Percentiles rank a stretch among this genome's conserved stretches.
Conservation (phyloP, 2,797 vertebrate species). For the Alectoris magna region DNA sequence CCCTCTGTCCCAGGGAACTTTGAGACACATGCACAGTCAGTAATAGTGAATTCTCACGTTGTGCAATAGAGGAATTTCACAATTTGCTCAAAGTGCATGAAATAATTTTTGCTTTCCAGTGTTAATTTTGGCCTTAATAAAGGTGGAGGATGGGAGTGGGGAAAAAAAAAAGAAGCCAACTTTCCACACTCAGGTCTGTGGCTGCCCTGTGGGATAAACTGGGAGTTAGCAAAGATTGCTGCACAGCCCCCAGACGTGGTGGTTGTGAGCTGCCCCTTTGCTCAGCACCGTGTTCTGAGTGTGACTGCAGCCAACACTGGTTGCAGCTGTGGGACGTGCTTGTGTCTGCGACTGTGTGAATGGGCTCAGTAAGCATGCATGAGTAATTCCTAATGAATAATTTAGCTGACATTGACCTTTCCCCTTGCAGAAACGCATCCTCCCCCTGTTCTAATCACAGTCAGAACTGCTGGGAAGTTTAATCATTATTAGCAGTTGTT, state of each 20-base stretch:
- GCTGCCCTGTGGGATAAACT: background rate
- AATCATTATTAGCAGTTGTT: constrained; percentile 1
- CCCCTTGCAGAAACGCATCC: background rate
- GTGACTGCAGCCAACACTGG: background rate
- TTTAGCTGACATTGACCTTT: constrained; percentile 36
- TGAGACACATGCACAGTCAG: constrained; percentile 40
- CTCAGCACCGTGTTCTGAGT: rapidly evolving
- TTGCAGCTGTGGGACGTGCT: background rate
- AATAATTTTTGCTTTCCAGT: background rate
- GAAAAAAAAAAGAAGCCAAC: background rate
- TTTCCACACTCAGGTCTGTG: background rate
- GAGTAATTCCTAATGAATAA: constrained; percentile 32
- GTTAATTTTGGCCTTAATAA: constrained; percentile 60
- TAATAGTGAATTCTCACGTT: background rate
- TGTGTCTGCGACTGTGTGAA: background rate
- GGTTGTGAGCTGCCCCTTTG: background rate
- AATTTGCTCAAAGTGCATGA: background rate
- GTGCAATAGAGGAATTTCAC: constrained; percentile 55
- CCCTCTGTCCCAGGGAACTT: constrained; percentile 53
- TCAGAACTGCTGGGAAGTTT: background rate
- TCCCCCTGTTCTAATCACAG: background rate
- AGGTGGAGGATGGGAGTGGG: rapidly evolving
- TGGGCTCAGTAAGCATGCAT: background rate
- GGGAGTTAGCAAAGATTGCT: background rate
- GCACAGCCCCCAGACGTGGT: background rate